Evolutionary conservation across 2,888 invertebrate species (phyloP), one percentile per base, ranked within the genome.

Genomic region (Crioceris asparagi): DNA sequence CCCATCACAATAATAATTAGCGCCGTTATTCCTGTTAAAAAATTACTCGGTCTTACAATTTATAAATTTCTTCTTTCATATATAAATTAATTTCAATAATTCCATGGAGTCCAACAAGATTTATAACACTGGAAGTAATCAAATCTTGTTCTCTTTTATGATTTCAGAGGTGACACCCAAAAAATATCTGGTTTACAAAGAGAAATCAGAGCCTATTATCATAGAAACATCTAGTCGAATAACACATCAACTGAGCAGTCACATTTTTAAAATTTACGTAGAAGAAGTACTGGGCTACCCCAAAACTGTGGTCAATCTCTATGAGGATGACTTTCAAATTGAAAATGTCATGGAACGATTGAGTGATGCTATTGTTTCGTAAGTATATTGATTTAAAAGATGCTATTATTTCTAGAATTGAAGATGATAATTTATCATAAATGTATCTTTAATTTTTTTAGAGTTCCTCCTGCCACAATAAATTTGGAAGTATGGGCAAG

Each of bases 401-500:
- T n/a, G n/a, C n/a, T n/a, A n/a, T n/a, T n/a, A n/a, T n/a, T n/a
- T n/a, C n/a, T n/a, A n/a, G n/a, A n/a, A n/a, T n/a, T n/a, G n/a
- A n/a, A n/a, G n/a, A n/a, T n/a, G n/a, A n/a, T n/a, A n/a, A n/a
- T n/a, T n/a, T n/a, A n/a, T n/a, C n/a, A n/a, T n/a, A n/a, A n/a
- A n/a, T n/a, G n/a, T n/a, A n/a, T n/a, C n/a, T n/a, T n/a, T n/a
- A n/a, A n/a, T n/a, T n/a, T n/a, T n/a, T 45, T 4, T 49, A 70
- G 70, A 36, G 49, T 62, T 36, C 69, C 70, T 7, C 55, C 59
- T 16, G 58, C 70, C 1, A 69, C 71, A 64, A 68, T 84, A 12
- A 82, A 84, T 57, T 61, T 83, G 52, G 83, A 81, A 57, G 76
- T 79, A 0, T 82, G 81, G 78, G 65, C 77, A 40, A 70, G 75